Conservation (phyloP, 2,113 vertebrate genomes). For the Lutjanus erythropterus region DNA sequence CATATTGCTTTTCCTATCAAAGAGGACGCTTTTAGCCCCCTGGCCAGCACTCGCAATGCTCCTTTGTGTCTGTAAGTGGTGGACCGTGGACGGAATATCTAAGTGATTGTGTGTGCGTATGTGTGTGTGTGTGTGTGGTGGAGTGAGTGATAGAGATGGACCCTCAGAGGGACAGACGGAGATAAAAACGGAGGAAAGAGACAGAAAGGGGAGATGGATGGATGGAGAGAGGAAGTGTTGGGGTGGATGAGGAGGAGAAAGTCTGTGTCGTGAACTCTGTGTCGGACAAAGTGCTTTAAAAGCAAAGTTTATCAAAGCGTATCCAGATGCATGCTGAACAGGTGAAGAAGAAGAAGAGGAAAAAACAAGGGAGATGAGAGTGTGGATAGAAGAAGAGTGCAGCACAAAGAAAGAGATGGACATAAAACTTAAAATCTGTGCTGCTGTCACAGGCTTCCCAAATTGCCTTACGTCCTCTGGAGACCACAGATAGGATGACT, state of each 20-base stretch:
- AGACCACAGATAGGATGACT: slow-evolving; percentile 36
- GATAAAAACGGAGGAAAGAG: slow-evolving; percentile 20
- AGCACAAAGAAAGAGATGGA: slow-evolving; percentile 3
- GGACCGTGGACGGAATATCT: slow-evolving; percentile 38
- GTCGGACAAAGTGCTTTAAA: slow-evolving; percentile 43
- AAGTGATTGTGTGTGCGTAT: neutral
- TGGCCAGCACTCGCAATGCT: slow-evolving; percentile 23
- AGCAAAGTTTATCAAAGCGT: slow-evolving; percentile 61
- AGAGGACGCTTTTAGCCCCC: slow-evolving; percentile 66
- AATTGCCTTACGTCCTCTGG: slow-evolving; percentile 36
- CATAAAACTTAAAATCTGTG: slow-evolving; percentile 43
- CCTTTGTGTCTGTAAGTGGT: slow-evolving; percentile 61
- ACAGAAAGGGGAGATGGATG: slow-evolving; percentile 6
- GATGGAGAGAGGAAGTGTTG: neutral
- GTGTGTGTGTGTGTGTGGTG: neutral
- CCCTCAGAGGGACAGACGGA: slow-evolving; percentile 6
- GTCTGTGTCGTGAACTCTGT: slow-evolving; percentile 24
- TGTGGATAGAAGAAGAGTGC: neutral
- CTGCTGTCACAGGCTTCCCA: slow-evolving; percentile 45
- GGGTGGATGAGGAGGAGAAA: neutral
- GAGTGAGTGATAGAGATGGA: slow-evolving; percentile 33
- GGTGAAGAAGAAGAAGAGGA: neutral
- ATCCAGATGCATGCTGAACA: slow-evolving; percentile 15
- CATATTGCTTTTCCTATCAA: slow-evolving; percentile 48
- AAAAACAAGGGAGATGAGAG: neutral